Percentiles rank a stretch among this genome's conserved stretches.
phyloP scores from a whole-genome alignment of 1,140 invertebrate genomes.

The Zaprionus africanus region DNA sequence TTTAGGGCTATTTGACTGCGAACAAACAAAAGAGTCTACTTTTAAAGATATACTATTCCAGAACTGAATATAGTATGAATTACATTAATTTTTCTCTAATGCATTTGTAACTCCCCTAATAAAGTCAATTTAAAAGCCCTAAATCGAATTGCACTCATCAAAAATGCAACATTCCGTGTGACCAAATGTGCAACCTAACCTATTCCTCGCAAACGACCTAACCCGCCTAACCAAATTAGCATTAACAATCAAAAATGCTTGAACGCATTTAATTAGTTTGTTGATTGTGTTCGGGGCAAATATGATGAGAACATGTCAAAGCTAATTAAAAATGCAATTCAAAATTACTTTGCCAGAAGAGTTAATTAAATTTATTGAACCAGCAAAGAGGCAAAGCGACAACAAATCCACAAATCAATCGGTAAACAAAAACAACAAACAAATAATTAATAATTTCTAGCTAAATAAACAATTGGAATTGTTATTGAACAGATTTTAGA shows the following conservation, averaged over 20 bases:
- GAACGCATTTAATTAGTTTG: conserved; percentile 81
- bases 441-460: conserved; percentile 59
- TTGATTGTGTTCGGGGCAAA: conserved; percentile 63
- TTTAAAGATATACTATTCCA: too few species aligned
- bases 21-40: too few species aligned
- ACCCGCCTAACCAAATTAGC: conserved; percentile 68
- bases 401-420: conserved; percentile 51
- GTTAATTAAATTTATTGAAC: conserved; percentile 76
- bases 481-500: background rate
- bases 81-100: too few species aligned
- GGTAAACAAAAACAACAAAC: conserved; percentile 45
- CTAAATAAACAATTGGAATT: conserved; percentile 71
- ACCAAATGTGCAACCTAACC: conserved; percentile 1
- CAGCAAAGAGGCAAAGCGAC: conserved; percentile 21
- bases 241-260: conserved; percentile 81
- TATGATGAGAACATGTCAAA: conserved; percentile 56
- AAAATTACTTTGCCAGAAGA: conserved; percentile 55
- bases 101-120: background rate
- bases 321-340: conserved; percentile 78
- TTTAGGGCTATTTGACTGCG: too few species aligned
- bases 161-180: conserved; percentile 60
- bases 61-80: too few species aligned
- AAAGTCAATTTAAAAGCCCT: background rate
- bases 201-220: conserved; percentile 38
- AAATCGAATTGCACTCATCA: conserved; percentile 43